phyloP scores from a whole-genome alignment of 2,888 invertebrate species.

The Drosophila glabriapex region DNA sequence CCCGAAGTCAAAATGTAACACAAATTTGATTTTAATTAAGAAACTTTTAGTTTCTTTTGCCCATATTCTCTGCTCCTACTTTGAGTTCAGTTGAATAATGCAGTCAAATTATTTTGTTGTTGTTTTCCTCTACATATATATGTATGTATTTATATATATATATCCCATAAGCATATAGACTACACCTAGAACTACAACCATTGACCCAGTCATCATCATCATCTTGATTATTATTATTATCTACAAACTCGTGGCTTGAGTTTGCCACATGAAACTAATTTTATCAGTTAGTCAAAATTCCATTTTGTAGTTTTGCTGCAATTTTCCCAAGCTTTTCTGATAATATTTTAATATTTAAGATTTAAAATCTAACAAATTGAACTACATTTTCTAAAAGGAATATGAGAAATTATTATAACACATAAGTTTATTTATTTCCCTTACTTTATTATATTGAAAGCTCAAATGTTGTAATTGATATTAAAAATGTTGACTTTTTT shows the following conservation, averaged over 20 bases:
- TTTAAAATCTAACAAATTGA: too few relatives aligned
- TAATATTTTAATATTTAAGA: slow-evolving; percentile 2
- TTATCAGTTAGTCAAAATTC: slow-evolving; percentile 1
- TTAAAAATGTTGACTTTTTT: background rate
- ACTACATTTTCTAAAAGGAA: background rate
- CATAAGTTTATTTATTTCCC: background rate
- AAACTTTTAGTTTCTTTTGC: slow-evolving; percentile 28
- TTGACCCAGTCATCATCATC: slow-evolving; percentile 18
- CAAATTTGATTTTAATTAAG: slow-evolving; percentile 61
- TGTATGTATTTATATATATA: background rate
- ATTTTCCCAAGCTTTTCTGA: slow-evolving; percentile 6
- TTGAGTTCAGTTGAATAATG: slow-evolving; percentile 21
- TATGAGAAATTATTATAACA: background rate
- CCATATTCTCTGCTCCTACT: slow-evolving; percentile 8
- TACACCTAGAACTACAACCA: slow-evolving; percentile 4
- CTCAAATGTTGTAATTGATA: background rate
- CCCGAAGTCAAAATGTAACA: slow-evolving; percentile 35
- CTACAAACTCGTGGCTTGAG: background rate
- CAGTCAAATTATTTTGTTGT: slow-evolving; percentile 15
- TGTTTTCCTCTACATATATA: background rate
- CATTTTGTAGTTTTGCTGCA: background rate
- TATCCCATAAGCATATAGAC: background rate
- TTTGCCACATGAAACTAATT: slow-evolving; percentile 13
- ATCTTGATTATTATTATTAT: slow-evolving; percentile 1
- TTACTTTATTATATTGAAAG: background rate